Conservation (phyloP, 1,140 invertebrate genomes). For the Drosophila gunungcola region DNA sequence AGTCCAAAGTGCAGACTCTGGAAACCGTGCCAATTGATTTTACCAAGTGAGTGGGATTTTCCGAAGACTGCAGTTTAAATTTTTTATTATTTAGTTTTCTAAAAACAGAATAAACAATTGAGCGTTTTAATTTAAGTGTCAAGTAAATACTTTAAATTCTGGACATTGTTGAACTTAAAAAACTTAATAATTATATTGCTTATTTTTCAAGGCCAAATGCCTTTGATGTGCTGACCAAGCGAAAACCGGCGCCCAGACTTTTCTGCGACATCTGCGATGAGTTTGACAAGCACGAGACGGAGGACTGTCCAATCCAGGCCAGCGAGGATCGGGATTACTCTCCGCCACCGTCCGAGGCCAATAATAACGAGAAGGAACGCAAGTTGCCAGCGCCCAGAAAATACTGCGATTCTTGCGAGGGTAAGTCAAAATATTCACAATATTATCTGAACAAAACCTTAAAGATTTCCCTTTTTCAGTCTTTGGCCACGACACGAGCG, state of each 20-base stretch:
- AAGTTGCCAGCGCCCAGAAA: conserved; percentile 88
- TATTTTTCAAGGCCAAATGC: conserved; percentile 60
- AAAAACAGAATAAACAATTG: neutral
- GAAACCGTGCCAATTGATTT: conserved; percentile 88
- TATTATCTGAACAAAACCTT: neutral
- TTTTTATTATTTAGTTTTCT: neutral
- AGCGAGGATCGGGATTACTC: conserved; percentile 86
- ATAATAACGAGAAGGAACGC: conserved; percentile 84
- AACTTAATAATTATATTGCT: neutral
- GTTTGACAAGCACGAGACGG: conserved; percentile 98
- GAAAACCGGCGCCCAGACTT: conserved; percentile 89
- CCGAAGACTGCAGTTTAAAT: neutral
- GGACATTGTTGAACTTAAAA: too few species aligned
- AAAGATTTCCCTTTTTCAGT: conserved; percentile 85
- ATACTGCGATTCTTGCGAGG: conserved; percentile 97
- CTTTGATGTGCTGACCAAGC: conserved; percentile 69
- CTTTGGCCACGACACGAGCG: conserved; percentile 91
- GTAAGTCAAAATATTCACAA: conserved; percentile 84
- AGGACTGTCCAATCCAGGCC: conserved; percentile 96
- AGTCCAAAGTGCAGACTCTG: conserved; percentile 91
- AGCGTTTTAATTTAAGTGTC: too few species aligned
- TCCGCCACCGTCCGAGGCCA: conserved; percentile 75
- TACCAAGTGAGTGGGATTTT: conserved; percentile 54
- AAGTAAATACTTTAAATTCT: too few species aligned
- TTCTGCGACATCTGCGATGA: conserved; percentile 99